Evolutionary conservation across 2,113 vertebrate species (phyloP).

Genomic region (Cyanocitta stelleri): DNA sequence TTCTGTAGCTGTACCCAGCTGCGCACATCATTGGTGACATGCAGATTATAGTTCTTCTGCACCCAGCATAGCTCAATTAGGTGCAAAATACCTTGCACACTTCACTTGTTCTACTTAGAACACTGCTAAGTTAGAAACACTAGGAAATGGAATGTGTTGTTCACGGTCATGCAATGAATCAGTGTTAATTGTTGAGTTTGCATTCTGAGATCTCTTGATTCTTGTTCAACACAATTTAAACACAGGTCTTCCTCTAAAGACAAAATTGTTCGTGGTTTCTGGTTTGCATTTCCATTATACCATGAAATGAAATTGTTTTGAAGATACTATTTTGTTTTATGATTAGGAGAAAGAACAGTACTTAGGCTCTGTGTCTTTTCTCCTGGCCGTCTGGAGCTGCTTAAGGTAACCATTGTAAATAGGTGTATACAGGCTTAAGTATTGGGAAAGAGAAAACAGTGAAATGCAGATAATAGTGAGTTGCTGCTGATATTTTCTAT

Average conservation of each 20-base stretch:
- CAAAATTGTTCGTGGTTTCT: background rate
- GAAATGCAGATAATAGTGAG: background rate
- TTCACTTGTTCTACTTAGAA: background rate
- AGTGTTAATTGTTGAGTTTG: background rate
- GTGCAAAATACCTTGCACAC: background rate
- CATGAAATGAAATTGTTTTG: background rate
- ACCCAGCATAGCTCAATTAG: background rate
- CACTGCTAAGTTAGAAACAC: background rate
- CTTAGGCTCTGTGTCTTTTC: background rate
- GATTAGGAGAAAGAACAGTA: background rate
- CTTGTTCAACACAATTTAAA: background rate
- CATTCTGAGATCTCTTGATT: background rate
- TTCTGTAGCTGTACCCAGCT: background rate
- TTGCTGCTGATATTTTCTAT: background rate
- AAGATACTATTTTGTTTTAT: background rate
- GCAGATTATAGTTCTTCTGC: slow-evolving; percentile 5
- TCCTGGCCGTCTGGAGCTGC: background rate
- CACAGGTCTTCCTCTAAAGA: background rate
- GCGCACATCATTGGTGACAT: background rate
- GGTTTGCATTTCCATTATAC: background rate
- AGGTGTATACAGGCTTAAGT: background rate
- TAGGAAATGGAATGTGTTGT: background rate
- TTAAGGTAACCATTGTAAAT: background rate
- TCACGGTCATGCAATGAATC: background rate
- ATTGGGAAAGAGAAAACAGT: background rate